Evolutionary conservation across 2,797 vertebrate species (phyloP).

Genomic region (Esox lucius): DNA sequence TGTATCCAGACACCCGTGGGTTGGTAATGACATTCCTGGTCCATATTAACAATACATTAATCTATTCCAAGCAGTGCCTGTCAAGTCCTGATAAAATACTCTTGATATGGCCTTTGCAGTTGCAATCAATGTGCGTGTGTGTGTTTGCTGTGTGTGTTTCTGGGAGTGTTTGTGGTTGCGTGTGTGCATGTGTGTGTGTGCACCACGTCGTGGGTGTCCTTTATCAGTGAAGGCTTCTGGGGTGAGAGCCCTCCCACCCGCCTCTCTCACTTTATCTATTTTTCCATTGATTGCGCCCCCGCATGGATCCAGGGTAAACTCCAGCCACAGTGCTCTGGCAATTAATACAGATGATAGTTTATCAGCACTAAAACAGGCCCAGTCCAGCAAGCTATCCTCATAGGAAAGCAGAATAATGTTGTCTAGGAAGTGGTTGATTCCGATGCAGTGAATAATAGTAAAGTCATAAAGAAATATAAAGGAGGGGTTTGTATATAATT

Average conservation of each 20-base stretch:
- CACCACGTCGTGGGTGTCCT: conserved; percentile 10
- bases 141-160: no score
- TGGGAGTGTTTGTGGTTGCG: conserved; percentile 1
- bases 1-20: neutral
- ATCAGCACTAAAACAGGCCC: neutral
- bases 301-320: neutral
- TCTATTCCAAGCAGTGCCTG: conserved; percentile 20
- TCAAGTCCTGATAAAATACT: conserved; percentile 8
- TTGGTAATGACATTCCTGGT: neutral
- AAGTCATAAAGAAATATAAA: neutral
- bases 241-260: conserved; percentile 8
- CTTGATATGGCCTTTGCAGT: conserved; percentile 18
- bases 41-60: conserved; percentile 25
- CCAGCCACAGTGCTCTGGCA: neutral
- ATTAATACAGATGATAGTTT: neutral
- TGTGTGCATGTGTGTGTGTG: conserved; percentile 1
- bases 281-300: conserved; percentile 4
- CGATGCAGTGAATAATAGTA: neutral
- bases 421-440: neutral
- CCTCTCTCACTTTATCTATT: conserved; percentile 11
- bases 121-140: neutral
- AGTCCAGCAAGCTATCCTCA: neutral
- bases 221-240: conserved; percentile 13
- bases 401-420: neutral
- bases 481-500: neutral